Evolutionary conservation across 2,797 vertebrate genomes (phyloP).

Genomic region (Phrynocephalus guinanensis): DNA sequence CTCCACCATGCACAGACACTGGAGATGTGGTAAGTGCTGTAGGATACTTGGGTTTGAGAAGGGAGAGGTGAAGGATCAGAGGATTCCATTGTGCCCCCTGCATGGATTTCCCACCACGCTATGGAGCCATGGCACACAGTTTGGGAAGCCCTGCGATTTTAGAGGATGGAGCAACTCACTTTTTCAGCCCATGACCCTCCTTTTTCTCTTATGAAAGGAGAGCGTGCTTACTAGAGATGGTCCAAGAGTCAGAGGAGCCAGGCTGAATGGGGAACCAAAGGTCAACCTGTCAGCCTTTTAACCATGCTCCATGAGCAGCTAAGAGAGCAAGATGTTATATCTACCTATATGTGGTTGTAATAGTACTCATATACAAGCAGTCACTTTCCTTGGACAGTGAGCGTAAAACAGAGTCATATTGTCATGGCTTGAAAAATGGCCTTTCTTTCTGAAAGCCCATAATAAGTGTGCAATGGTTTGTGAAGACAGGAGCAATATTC

Average conservation of each 20-base stretch:
- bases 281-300: neutral
- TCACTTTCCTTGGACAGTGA: neutral
- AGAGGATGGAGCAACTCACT: no score
- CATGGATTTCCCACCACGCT: no score
- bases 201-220: neutral
- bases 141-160: no score
- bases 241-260: conserved; percentile 22
- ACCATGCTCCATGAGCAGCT: neutral
- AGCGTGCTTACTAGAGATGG: conserved; percentile 33
- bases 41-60: no score
- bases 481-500: conserved; percentile 58
- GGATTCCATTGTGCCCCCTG: no score
- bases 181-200: neutral
- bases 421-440: neutral
- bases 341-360: neutral
- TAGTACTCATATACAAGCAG: neutral
- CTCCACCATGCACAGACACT: no score
- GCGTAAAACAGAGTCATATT: conserved; percentile 24
- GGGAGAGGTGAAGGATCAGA: no score
- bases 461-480: conserved; percentile 45
- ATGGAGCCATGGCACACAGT: no score
- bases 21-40: no score
- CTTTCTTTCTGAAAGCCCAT: conserved; percentile 50
- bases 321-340: neutral
- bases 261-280: neutral